Percentiles rank a stretch among this genome's conserved stretches.
Conservation (phyloP, 2,113 vertebrate species). For the Lipophrys pholis region DNA sequence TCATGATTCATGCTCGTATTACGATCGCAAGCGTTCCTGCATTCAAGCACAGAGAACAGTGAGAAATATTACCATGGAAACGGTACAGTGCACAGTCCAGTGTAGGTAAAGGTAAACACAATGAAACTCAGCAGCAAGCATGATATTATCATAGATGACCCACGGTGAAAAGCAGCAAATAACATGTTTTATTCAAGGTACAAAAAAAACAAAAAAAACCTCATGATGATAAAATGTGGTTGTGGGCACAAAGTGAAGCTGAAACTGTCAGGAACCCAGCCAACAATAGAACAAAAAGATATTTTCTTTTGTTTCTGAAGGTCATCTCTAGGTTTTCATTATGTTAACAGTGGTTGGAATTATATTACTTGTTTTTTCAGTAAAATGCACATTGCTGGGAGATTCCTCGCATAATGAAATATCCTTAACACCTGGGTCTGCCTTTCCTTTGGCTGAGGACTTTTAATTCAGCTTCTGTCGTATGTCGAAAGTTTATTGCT, state of each 20-base stretch:
- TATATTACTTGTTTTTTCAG: background rate
- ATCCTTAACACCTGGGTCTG: background rate
- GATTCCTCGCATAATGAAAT: slow-evolving; percentile 16
- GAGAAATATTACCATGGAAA: slow-evolving; percentile 66
- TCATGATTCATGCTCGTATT: slow-evolving; percentile 43
- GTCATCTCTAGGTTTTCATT: slow-evolving; percentile 29
- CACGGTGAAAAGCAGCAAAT: background rate
- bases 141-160: slow-evolving; percentile 15
- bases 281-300: background rate
- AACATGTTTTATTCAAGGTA: too few relatives aligned
- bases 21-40: slow-evolving; percentile 28
- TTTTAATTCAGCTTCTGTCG: slow-evolving; percentile 5
- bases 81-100: slow-evolving; percentile 12
- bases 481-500: background rate
- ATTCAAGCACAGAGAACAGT: slow-evolving; percentile 19
- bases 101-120: slow-evolving; percentile 28
- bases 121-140: background rate
- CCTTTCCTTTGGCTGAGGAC: background rate
- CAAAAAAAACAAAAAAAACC: too few relatives aligned
- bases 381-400: slow-evolving; percentile 1
- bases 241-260: background rate
- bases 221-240: background rate
- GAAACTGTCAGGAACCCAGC: background rate
- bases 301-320: slow-evolving; percentile 21
- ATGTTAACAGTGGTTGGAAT: slow-evolving; percentile 1